Evolutionary conservation across 2,888 invertebrate species (phyloP), one percentile per base, ranked within the genome.

Genomic region (Lycophotia porphyrea): DNA sequence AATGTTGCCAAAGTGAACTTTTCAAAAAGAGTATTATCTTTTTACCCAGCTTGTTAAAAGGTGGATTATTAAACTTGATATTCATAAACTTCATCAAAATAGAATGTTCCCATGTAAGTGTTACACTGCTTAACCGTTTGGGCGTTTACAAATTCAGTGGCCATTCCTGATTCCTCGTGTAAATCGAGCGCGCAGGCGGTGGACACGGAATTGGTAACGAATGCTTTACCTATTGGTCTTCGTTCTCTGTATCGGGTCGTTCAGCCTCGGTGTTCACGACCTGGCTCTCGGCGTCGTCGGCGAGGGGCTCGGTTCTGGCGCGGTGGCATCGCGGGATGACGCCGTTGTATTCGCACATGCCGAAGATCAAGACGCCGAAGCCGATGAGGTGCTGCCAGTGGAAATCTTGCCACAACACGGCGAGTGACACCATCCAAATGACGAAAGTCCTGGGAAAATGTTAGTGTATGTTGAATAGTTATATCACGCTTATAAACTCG

Each of bases 341-440:
- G 63, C 97, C 97, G 88, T 99, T 98, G 96, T 99, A 99, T 69
- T 98, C 95, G 88, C 98, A 97, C 97, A 98, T 98, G 81, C 99
- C 99, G 76, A 97, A 91, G 74, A 99, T 95, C 4, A 99, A 96
- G 15, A 98, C 93, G 0, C 97, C 89, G 92, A 99, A 99, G 9
- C 99, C 99, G 85, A 98, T 92, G 60, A 98, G 94, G 97, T 98
- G 98, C 78, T 98, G 96, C 94, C 97, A 97, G 93, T 98, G 97
- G 94, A 99, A 98, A 1, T 91, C 88, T 94, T 99, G 99, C 98
- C 98, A 98, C 55, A 97, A 91, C 49, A 99, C 96, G 0, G 96
- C 94, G 64, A 99, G 95, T 0, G 98, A 98, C 71, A 98, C 97
- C 78, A 97, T 95, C 99, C 99, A 99, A 89, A 99, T 98, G n/a